phyloP scores from a whole-genome alignment of 2,113 vertebrate species.

The Aptenodytes patagonicus region DNA sequence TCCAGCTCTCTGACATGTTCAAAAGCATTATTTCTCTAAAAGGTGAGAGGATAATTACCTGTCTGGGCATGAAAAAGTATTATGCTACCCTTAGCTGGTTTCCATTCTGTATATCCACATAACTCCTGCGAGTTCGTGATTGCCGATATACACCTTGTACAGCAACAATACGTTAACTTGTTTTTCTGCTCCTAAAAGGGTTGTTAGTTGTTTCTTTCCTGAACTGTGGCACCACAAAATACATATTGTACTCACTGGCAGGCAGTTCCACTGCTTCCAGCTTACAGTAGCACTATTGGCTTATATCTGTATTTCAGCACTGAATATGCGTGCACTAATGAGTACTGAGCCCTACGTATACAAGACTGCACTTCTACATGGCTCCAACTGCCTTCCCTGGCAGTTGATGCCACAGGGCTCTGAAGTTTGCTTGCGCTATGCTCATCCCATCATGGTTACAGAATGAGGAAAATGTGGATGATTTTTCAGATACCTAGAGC shows the following conservation, averaged over 20 bases:
- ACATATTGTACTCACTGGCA: neutral
- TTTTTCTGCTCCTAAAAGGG: neutral
- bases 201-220: neutral
- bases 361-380: neutral
- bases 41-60: neutral
- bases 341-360: accelerated
- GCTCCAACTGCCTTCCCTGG: neutral
- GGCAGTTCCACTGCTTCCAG: neutral
- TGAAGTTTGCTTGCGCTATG: neutral
- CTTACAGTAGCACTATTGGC: neutral
- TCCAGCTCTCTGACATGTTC: neutral
- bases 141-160: accelerated
- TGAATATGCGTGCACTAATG: too few species aligned
- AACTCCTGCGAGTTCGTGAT: neutral
- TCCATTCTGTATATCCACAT: neutral
- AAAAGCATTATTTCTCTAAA: conserved; percentile 2
- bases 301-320: neutral
- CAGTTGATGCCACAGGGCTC: neutral
- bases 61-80: neutral
- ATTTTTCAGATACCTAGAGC: neutral
- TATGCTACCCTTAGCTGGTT: neutral
- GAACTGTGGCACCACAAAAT: neutral
- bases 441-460: neutral
- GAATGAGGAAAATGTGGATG: neutral
- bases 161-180: neutral